Evolutionary conservation across 2,888 invertebrate species (phyloP).

Genomic region (Hirtodrosophila histrioides): DNA sequence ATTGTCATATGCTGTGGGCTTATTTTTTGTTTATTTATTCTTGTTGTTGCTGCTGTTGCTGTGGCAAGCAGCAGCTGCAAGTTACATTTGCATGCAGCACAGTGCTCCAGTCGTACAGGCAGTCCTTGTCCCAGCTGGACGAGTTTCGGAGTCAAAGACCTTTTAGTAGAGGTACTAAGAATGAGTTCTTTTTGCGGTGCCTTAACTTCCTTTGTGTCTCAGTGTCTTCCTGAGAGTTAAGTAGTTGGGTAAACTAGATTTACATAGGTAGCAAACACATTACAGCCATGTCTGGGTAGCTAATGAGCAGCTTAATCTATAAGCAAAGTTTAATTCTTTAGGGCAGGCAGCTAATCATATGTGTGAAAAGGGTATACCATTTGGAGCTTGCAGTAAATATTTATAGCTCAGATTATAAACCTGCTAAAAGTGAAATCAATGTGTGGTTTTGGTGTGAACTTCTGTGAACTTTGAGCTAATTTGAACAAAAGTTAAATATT

Average conservation of each 20-base stretch:
- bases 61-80: conserved; percentile 21
- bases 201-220: conserved; percentile 16
- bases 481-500: no score
- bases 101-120: conserved; percentile 1
- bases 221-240: conserved; percentile 30
- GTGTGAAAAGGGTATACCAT: no score
- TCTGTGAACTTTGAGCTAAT: no score
- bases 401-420: no score
- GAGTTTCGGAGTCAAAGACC: conserved; percentile 44
- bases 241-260: conserved; percentile 41
- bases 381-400: no score
- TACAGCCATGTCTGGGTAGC: no score
- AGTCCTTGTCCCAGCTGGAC: conserved; percentile 30
- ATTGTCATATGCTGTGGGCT: conserved; percentile 32
- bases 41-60: conserved; percentile 5
- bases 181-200: neutral
- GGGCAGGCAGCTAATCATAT: no score
- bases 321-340: no score
- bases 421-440: no score
- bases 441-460: no score
- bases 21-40: conserved; percentile 10
- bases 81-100: conserved; percentile 33
- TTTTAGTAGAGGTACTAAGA: conserved; percentile 9
- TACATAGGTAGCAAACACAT: conserved; percentile 3
- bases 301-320: no score